These are phyloP conservation scores for Pithys albifrons DNA, from an alignment of 2,113 vertebrate genomes.

Conservation along the genomic window DNA sequence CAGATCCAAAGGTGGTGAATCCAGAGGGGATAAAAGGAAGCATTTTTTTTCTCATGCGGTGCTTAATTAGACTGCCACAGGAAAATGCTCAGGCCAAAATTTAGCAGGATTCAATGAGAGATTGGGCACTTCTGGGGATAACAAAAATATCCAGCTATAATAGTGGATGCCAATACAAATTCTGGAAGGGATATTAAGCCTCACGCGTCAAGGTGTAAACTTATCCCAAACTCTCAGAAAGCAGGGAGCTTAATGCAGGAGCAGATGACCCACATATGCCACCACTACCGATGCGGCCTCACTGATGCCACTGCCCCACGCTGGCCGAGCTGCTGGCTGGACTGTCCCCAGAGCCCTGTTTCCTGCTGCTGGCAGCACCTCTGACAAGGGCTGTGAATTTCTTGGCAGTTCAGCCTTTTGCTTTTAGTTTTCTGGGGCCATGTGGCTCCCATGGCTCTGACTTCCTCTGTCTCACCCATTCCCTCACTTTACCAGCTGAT, in stretches of 20 bases:
- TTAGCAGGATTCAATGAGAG: neutral
- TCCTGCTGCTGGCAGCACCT: neutral
- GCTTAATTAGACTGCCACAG: conserved; percentile 57
- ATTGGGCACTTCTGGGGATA: conserved; percentile 12
- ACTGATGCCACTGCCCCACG: rapidly evolving
- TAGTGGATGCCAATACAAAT: conserved; percentile 37
- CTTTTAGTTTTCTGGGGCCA: rapidly evolving
- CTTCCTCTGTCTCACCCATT: neutral
- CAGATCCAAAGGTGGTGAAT: neutral
- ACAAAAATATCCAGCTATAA: conserved; percentile 52
- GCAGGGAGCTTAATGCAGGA: neutral
- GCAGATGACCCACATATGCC: neutral
- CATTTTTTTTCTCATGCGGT: neutral
- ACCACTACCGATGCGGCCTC: neutral
- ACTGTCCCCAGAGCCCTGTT: neutral
- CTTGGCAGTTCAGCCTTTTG: neutral
- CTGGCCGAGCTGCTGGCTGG: neutral
- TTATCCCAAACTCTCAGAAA: neutral
- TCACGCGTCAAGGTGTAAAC: conserved; percentile 54
- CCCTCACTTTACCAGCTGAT: neutral
- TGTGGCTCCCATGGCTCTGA: neutral
- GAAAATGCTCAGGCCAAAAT: conserved; percentile 53
- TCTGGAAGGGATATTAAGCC: conserved; percentile 54
- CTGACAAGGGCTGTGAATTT: neutral
- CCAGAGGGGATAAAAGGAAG: conserved; percentile 46